Conservation (phyloP, 2,888 invertebrate genomes). For the Mechanitis mazaeus region DNA sequence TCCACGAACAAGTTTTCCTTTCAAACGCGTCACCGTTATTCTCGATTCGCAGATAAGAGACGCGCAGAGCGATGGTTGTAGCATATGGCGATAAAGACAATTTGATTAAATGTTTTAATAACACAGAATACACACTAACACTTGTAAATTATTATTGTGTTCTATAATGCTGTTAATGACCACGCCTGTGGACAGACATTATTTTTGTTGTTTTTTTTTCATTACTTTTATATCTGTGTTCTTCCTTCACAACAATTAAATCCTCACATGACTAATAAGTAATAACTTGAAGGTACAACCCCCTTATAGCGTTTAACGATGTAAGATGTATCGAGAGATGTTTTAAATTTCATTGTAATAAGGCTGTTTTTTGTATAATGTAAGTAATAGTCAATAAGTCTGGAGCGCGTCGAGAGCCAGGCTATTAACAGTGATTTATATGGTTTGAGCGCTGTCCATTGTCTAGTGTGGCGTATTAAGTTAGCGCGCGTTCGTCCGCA, state of each 20-base stretch:
- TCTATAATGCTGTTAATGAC: conserved; percentile 20
- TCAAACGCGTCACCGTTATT: conserved; percentile 8
- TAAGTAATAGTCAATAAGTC: conserved; percentile 52
- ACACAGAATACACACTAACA: neutral
- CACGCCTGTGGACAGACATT: conserved; percentile 15
- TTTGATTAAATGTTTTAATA: no score
- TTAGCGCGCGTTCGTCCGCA: conserved; percentile 38
- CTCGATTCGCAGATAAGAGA: conserved; percentile 3
- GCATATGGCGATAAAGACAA: no score
- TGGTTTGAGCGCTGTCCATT: conserved; percentile 48
- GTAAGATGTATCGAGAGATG: no score
- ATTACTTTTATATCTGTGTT: conserved; percentile 10
- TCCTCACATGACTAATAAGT: no score
- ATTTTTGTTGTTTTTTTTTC: no score
- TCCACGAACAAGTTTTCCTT: conserved; percentile 12
- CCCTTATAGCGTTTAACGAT: no score
- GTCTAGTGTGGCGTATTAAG: conserved; percentile 45
- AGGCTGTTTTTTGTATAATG: conserved; percentile 34
- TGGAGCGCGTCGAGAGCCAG: conserved; percentile 48
- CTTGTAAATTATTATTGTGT: neutral
- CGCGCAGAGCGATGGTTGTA: no score
- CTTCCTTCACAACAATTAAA: neutral
- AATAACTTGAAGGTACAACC: no score
- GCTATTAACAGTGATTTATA: conserved; percentile 58
- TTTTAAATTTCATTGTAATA: conserved; percentile 9